These are phyloP conservation scores for Stylophora pistillata DNA, from an alignment of 64 coral and sea anemone species.

Conservation along the genomic window DNA sequence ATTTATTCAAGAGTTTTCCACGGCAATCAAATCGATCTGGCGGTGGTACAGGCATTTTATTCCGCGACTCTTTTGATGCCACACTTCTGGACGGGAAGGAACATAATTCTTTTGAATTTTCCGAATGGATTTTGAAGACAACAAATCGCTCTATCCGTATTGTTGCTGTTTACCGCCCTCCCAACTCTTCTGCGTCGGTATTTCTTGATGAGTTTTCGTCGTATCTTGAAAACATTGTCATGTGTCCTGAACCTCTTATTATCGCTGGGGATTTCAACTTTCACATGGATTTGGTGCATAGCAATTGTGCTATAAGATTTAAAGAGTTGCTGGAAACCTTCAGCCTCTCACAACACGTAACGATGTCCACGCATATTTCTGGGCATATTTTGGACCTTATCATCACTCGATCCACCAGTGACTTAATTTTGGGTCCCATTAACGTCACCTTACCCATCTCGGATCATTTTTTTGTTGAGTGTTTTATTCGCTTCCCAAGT, in stretches of 20 bases:
- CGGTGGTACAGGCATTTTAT: background rate
- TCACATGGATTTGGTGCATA: constrained; percentile 21
- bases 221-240: no score
- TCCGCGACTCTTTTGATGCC: background rate
- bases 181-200: background rate
- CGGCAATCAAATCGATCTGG: constrained; percentile 17
- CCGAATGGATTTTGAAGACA: background rate
- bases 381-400: constrained; percentile 4
- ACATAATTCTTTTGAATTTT: constrained; percentile 19
- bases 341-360: constrained; percentile 10
- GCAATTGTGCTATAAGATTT: constrained; percentile 6
- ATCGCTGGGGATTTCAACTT: constrained; percentile 9
- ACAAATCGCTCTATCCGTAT: no score
- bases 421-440: constrained; percentile 1
- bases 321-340: constrained; percentile 16
- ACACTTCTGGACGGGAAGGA: constrained; percentile 1
- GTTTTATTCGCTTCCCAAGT: background rate
- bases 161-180: constrained; percentile 9
- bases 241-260: no score
- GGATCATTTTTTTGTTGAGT: background rate
- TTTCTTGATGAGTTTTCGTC: constrained; percentile 2
- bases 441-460: background rate
- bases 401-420: constrained; percentile 10
- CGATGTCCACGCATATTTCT: background rate
- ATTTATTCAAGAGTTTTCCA: background rate